Percentiles rank a stretch among this genome's conserved stretches.
These are phyloP conservation scores for Geophilus truncorum DNA, from an alignment of 2,888 invertebrate species.

Conservation along the genomic window DNA sequence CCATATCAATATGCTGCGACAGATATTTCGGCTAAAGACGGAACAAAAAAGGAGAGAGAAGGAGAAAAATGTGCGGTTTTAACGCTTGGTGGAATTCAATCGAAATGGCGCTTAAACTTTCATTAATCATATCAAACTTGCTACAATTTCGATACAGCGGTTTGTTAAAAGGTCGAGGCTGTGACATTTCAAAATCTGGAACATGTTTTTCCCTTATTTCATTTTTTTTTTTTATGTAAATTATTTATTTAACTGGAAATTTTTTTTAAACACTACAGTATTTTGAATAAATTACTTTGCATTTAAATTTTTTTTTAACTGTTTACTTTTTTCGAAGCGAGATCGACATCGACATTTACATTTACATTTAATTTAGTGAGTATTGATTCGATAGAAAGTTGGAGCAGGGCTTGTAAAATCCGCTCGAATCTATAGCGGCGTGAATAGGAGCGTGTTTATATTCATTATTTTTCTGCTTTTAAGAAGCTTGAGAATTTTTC, in stretches of 20 bases:
- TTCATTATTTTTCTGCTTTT: background rate
- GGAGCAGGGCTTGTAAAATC: background rate
- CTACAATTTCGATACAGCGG: background rate
- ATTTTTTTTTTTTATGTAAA: no score
- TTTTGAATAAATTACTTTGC: background rate
- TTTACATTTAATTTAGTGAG: background rate
- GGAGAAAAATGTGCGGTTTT: background rate
- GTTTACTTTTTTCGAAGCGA: background rate
- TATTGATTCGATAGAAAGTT: constrained; percentile 1
- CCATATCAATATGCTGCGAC: background rate
- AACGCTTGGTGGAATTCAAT: background rate
- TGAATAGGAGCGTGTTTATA: background rate
- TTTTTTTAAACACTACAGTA: no score
- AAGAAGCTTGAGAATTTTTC: constrained; percentile 1
- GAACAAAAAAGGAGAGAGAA: background rate
- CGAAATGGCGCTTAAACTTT: background rate
- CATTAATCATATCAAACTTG: background rate
- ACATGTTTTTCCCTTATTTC: no score
- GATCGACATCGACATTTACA: no score
- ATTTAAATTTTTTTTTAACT: background rate
- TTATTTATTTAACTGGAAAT: no score
- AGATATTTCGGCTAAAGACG: background rate
- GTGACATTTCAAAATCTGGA: no score
- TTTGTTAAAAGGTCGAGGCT: no score
- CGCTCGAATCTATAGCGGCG: background rate